A percentile compares a stretch with the other conserved stretches of the same genome.
Evolutionary conservation across 2,113 vertebrate genomes (phyloP).

Genomic region (Mellivora capensis): DNA sequence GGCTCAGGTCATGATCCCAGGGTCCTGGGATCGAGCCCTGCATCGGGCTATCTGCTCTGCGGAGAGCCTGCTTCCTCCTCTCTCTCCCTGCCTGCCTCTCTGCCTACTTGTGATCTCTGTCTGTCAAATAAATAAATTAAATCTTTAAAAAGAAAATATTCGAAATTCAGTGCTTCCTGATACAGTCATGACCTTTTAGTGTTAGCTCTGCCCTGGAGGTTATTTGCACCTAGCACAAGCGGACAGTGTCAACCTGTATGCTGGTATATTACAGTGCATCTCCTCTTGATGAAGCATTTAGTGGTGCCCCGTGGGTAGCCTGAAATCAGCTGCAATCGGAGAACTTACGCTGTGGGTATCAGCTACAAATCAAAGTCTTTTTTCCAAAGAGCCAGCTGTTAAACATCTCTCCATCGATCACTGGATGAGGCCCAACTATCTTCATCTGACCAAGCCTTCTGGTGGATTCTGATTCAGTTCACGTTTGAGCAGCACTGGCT

Average conservation of each 20-base stretch:
- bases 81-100: no score
- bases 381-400: not conserved
- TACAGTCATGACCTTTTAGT: not conserved
- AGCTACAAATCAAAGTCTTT: not conserved
- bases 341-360: not conserved
- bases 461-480: not conserved
- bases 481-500: not conserved
- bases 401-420: not conserved
- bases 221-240: not conserved
- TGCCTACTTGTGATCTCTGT: no score
- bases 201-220: not conserved
- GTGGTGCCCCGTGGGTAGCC: fast-evolving
- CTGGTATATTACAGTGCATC: fast-evolving
- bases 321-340: not conserved
- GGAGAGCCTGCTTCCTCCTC: no score
- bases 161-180: not conserved
- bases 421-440: no score
- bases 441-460: not conserved
- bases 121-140: no score
- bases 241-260: fast-evolving
- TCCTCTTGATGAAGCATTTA: not conserved
- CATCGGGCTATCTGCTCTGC: no score
- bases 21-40: no score
- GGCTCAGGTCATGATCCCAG: no score
- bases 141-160: no score